These are phyloP conservation scores for Phalera bucephala DNA, from an alignment of 2,888 invertebrate species.

Conservation along the genomic window DNA sequence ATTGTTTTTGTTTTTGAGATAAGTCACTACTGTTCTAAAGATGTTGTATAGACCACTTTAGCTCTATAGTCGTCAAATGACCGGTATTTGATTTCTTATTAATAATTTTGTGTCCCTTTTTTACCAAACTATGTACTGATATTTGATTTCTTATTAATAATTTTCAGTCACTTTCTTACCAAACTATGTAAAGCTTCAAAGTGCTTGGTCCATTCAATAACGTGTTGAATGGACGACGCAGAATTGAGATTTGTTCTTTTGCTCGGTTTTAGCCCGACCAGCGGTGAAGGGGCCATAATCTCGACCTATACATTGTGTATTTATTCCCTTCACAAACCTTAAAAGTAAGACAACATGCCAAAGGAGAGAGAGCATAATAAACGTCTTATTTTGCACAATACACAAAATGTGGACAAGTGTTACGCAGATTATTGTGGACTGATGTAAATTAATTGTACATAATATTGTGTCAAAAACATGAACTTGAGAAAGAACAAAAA, in stretches of 20 bases:
- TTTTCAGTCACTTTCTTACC: conserved; percentile 10
- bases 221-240: neutral
- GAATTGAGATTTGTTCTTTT: neutral
- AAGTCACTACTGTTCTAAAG: no score
- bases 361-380: conserved; percentile 51
- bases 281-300: conserved; percentile 4
- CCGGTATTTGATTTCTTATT: no score
- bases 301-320: conserved; percentile 6
- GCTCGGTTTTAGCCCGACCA: conserved; percentile 2
- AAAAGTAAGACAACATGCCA: conserved; percentile 35
- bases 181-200: neutral
- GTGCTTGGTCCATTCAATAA: neutral
- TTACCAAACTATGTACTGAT: no score
- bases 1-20: no score
- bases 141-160: no score
- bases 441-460: conserved; percentile 69
- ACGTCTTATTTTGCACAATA: conserved; percentile 49
- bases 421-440: conserved; percentile 63
- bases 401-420: conserved; percentile 32
- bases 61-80: no score
- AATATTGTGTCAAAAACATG: conserved; percentile 56
- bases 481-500: conserved; percentile 72
- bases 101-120: conserved; percentile 1
- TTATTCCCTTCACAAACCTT: conserved; percentile 5
- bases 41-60: no score